Base-by-base conservation (phyloP, 1,140 invertebrate species). In the Schlechtendalia chinensis region DNA sequence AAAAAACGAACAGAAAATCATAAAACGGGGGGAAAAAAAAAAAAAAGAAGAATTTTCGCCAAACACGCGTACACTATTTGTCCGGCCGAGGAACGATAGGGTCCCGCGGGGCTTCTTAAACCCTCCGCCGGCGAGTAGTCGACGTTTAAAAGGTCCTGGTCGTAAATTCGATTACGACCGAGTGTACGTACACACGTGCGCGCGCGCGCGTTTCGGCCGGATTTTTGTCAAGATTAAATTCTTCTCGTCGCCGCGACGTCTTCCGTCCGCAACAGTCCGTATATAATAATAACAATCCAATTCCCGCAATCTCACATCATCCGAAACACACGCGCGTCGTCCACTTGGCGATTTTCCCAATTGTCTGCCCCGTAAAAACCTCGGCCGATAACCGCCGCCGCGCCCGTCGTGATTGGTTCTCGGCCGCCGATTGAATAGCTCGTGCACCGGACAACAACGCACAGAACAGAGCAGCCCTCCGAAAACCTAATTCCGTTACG, bases 221-320 rank as follows among this genome's bases (percentile, higher is more conserved):
- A 77, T 77, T 77, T 77, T 77, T 77, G 56, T 77, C 54, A 77
- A 77, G 74, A 77, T 77, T 77, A 77, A 77, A 77, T 77, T 77
- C 74, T 77, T 77, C 74, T 77, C 59, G 74, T 77, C 74, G 59
- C 74, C 74, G 59, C 74, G 54, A 59, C 32, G 54, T 45, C 65
- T 47, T 47, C n/a, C 32, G 32, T 22, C n/a, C 39, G 5, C 12
- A 2, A n/a, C n/a, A 39, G 32, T 39, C 32, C n/a, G n/a, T 39
- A 39, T 59, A 59, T 27, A 11, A 24, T 59, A 56, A 16, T n/a
- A 54, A 32, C 74, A 24, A 77, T 77, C 53, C 74, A 77, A 77
- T 77, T 77, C 32, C 74, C 32, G n/a, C 74, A 45, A 77, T 77
- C 53, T 59, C 67, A 69, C 74, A 58, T 77, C 59, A 77, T 77